Percentiles rank a stretch among this genome's conserved stretches.
Conservation (phyloP, 2,888 invertebrate genomes). For the Rhamphomyia laevipes region DNA sequence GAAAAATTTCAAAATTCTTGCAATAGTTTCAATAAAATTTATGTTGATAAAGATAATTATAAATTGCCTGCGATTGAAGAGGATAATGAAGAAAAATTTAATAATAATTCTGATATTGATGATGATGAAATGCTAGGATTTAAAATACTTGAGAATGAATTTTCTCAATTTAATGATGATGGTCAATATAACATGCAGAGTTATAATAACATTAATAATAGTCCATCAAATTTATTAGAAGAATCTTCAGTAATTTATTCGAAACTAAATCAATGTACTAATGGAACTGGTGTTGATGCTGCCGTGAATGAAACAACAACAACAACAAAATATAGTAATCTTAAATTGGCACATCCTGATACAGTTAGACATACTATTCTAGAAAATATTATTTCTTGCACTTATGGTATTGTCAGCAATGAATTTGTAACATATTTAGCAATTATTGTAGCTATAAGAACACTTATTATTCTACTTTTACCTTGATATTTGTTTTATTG, state of each 20-base stretch:
- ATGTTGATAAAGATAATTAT: neutral
- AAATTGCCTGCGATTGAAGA: conserved; percentile 1
- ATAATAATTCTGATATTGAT: neutral
- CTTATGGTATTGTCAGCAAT: conserved; percentile 58
- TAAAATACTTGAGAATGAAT: neutral
- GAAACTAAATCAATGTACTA: too few relatives aligned
- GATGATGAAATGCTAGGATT: too few relatives aligned
- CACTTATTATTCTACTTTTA: conserved; percentile 46
- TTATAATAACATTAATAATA: neutral
- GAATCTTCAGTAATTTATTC: too few relatives aligned
- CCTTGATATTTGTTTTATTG: neutral
- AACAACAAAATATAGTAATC: too few relatives aligned
- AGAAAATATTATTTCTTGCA: conserved; percentile 61
- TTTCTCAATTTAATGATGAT: neutral
- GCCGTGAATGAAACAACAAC: too few relatives aligned
- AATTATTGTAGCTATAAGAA: conserved; percentile 61
- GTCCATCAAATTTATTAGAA: too few relatives aligned
- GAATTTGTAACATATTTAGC: conserved; percentile 65
- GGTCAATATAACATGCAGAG: neutral
- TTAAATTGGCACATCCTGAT: conserved; percentile 19
- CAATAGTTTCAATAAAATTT: too few relatives aligned
- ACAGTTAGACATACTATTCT: conserved; percentile 29
- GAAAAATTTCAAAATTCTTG: too few relatives aligned
- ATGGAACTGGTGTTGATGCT: too few relatives aligned
- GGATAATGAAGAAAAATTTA: neutral